Evolutionary conservation across 2,113 vertebrate species (phyloP).

Genomic region (Nothocercus julius): DNA sequence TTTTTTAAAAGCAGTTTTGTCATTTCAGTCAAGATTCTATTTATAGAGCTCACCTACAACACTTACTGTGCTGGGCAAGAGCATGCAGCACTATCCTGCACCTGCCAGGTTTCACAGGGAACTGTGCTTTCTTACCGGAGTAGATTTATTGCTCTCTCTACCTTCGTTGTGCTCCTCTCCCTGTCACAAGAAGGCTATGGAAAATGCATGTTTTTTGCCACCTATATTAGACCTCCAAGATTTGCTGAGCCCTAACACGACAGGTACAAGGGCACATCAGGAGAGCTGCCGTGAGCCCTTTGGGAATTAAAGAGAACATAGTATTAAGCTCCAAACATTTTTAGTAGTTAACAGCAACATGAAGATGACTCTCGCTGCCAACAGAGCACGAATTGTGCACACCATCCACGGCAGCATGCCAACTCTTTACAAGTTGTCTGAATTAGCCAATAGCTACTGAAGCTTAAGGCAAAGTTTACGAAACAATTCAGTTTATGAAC

Average conservation of each 20-base stretch:
- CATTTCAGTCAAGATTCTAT: not conserved
- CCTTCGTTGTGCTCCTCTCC: conserved; percentile 1
- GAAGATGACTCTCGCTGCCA: not conserved
- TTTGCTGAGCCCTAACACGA: not conserved
- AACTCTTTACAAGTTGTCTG: not conserved
- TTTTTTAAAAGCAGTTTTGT: not conserved
- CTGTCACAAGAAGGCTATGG: not conserved
- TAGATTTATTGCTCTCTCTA: conserved; percentile 68
- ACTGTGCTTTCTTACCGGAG: conserved; percentile 70
- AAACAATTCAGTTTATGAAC: not conserved
- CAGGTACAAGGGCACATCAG: not conserved
- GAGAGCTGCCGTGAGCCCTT: not conserved
- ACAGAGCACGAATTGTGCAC: not conserved
- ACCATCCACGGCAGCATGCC: not conserved
- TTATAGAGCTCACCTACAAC: not conserved
- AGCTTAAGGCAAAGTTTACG: conserved; percentile 63
- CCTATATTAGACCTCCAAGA: not conserved
- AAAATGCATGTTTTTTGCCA: not conserved
- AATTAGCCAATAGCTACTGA: conserved; percentile 15
- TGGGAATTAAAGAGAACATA: not conserved
- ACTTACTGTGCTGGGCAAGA: conserved; percentile 11
- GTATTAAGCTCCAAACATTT: not conserved
- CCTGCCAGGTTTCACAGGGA: conserved; percentile 29
- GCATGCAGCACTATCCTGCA: not conserved
- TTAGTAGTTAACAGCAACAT: not conserved